Evolutionary conservation across 2,797 vertebrate genomes (phyloP), one percentile per base, ranked within the genome.

Genomic region (Paguma larvata): DNA sequence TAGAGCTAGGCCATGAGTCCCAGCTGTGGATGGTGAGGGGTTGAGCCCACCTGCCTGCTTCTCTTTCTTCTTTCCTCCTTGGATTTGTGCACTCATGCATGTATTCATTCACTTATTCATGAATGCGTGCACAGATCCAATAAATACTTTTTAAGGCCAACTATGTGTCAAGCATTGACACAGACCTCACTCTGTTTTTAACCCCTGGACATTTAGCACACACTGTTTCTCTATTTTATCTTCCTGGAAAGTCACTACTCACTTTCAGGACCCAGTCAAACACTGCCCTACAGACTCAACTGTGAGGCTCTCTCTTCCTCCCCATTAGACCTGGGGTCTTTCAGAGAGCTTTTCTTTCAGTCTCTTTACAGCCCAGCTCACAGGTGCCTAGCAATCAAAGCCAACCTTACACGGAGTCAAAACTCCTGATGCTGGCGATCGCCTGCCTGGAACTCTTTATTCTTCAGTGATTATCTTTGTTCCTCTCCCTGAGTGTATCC

Each of bases 271-370:
- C 30, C 16, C 0, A 34, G 56, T 41, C 44, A 27, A 59, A 30
- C 23, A 2, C 2, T 14, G 32, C 12, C 38, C 53, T 67, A 14
- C 11, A 63, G 48, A 38, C 13, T 15, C 2, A 27, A 30, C 23
- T 51, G 2, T 5, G n/a, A 27, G 48, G 3, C 41, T 3, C 30
- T 11, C 18, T 8, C 3, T 13, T 32, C 11, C 23, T 5, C 6
- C 16, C 5, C 16, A 0, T 4, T 3, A 23, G 73, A 53, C 51
- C 3, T 14, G 10, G 30, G 21, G 15, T 10, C n/a, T 56, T 6
- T 12, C 51, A 6, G 3, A 8, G 19, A 59, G 25, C 25, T 89
- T 82, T 79, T 78, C 90, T 23, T 56, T 27, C n/a, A 13, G 27
- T 27, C n/a, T 87, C n/a, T 41, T 93, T 25, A 78, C 56, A 23